These are phyloP conservation scores for Andricus quercusramuli DNA, from an alignment of 2,888 invertebrate genomes.

Conservation along the genomic window DNA sequence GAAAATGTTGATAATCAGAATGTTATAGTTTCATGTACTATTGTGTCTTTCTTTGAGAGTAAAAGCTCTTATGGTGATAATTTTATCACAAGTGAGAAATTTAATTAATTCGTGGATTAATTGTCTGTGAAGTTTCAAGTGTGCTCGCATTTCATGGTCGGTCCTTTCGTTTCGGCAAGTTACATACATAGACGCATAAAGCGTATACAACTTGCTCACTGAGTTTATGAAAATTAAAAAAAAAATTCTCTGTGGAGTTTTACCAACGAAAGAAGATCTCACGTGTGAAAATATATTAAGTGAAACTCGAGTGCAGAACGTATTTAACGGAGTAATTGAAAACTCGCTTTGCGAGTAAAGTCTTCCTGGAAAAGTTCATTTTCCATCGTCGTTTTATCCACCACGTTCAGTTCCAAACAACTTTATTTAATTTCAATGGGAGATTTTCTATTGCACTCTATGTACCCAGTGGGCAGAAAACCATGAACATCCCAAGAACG, in stretches of 20 bases:
- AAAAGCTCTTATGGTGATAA: constrained; percentile 34
- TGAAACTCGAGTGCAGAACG: constrained; percentile 16
- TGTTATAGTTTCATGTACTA: neutral
- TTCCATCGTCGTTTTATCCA: neutral
- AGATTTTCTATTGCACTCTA: neutral
- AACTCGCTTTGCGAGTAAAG: neutral
- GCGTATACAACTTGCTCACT: constrained; percentile 21
- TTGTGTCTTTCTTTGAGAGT: constrained; percentile 14
- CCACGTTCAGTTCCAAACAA: neutral
- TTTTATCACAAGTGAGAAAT: constrained; percentile 42
- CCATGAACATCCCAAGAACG: no score
- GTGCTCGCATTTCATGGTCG: constrained; percentile 25
- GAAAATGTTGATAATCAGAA: constrained; percentile 7
- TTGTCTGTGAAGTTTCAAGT: constrained; percentile 43
- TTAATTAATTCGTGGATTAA: constrained; percentile 47
- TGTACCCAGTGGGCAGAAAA: no score
- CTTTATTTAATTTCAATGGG: neutral
- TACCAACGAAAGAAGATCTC: constrained; percentile 8
- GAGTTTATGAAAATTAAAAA: constrained; percentile 24
- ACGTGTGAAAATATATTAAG: constrained; percentile 11
- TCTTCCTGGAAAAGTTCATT: neutral
- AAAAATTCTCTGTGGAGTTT: neutral
- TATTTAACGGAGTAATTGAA: constrained; percentile 37
- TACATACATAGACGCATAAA: neutral
- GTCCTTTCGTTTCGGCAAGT: neutral